Evolutionary conservation across 2,888 invertebrate genomes (phyloP).

Genomic region (Conomelus anceps): DNA sequence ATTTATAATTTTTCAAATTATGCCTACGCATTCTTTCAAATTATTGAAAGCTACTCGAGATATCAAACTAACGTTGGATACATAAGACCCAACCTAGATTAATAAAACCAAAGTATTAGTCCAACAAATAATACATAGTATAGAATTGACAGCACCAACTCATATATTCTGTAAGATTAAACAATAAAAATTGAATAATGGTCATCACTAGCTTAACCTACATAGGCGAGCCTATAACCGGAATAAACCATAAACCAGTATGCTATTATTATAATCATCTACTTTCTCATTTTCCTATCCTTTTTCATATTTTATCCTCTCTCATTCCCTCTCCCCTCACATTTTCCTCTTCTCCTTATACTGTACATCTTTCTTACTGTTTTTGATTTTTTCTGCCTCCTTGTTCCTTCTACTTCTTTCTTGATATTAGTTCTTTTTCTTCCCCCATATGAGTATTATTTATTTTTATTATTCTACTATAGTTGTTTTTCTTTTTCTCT

Average conservation of each 20-base stretch:
- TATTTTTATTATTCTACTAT: no score
- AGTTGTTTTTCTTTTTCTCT: no score
- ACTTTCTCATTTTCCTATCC: neutral
- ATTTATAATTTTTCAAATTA: neutral
- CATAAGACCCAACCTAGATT: neutral
- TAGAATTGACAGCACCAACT: neutral
- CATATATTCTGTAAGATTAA: neutral
- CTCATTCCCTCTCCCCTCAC: no score
- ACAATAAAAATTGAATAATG: neutral
- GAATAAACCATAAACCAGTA: neutral
- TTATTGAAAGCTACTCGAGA: neutral
- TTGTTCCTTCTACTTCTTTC: no score
- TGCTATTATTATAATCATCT: neutral
- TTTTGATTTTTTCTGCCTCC: no score
- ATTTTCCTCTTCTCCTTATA: no score
- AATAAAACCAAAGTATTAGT: neutral
- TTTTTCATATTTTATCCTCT: neutral
- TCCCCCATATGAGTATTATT: no score
- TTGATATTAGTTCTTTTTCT: no score
- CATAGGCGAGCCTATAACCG: neutral
- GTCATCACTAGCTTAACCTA: neutral
- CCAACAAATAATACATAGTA: neutral
- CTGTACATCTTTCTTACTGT: no score
- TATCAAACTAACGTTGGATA: neutral
- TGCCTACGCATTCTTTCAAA: neutral